Conservation (phyloP, 2,888 invertebrate genomes). For the Leucania comma region DNA sequence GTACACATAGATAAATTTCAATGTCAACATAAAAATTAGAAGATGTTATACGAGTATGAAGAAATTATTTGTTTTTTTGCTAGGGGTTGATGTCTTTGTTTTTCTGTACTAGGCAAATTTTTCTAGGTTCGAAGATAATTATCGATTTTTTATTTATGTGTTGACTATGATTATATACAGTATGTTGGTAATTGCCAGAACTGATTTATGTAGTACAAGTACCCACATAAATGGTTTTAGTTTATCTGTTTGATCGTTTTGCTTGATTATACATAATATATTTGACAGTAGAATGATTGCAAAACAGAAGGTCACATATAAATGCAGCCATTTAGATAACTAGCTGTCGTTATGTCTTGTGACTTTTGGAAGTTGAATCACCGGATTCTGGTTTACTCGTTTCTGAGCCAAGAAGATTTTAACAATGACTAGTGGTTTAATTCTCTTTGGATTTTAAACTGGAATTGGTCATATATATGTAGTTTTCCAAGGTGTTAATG, state of each 20-base stretch:
- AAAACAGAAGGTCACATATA: conserved; percentile 50
- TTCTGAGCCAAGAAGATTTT: background rate
- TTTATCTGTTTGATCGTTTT: background rate
- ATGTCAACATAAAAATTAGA: too few relatives aligned
- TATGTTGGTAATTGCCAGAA: background rate
- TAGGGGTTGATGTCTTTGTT: background rate
- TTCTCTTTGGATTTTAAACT: too few relatives aligned
- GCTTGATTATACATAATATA: background rate
- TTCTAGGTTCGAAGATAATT: background rate
- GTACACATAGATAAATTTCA: too few relatives aligned
- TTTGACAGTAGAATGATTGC: conserved; percentile 3
- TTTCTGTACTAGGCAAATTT: background rate
- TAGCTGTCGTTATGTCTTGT: conserved; percentile 33
- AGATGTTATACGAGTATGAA: too few relatives aligned
- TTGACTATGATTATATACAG: background rate
- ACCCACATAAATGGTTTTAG: background rate
- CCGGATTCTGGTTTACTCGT: conserved; percentile 17
- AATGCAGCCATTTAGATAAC: conserved; percentile 45
- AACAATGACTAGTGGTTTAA: too few relatives aligned
- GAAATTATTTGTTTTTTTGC: background rate
- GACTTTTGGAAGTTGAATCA: conserved; percentile 15
- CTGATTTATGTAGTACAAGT: background rate
- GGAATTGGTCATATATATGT: background rate
- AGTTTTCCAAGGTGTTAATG: background rate
- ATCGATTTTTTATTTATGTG: background rate